These are phyloP conservation scores for Urechis unicinctus DNA, from an alignment of 2,888 invertebrate species.

Conservation along the genomic window DNA sequence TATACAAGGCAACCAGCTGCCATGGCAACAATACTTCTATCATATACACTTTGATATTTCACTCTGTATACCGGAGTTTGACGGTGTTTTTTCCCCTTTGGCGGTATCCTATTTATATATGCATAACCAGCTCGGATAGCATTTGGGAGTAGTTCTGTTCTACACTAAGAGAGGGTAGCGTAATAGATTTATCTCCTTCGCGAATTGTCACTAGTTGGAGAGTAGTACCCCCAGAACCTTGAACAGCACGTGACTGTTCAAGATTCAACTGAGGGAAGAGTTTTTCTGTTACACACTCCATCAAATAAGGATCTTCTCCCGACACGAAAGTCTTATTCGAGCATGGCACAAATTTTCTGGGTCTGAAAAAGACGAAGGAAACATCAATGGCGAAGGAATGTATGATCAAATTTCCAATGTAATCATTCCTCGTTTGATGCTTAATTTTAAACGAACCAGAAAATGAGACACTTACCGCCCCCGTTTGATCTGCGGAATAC, in stretches of 20 bases:
- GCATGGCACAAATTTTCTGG: constrained; percentile 19
- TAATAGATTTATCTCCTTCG: constrained; percentile 49
- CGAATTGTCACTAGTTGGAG: constrained; percentile 44
- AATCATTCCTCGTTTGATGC: too few species aligned
- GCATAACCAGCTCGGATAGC: constrained; percentile 53
- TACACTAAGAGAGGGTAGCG: constrained; percentile 50
- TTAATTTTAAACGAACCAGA: neutral
- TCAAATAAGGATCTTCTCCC: constrained; percentile 54
- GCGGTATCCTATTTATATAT: too few species aligned
- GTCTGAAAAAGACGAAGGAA: constrained; percentile 15
- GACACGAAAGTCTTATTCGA: constrained; percentile 26
- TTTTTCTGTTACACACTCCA: constrained; percentile 48
- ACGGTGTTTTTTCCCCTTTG: too few species aligned
- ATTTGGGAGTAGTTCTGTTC: constrained; percentile 55
- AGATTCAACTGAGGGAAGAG: constrained; percentile 48
- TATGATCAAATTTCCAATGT: neutral
- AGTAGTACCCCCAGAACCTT: constrained; percentile 14
- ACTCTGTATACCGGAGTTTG: too few species aligned
- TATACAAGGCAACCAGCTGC: too few species aligned
- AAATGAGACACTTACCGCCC: constrained; percentile 5
- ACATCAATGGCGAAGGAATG: neutral
- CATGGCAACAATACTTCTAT: too few species aligned
- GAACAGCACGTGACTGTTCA: constrained; percentile 23
- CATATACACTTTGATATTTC: too few species aligned
- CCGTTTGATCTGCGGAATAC: constrained; percentile 11